Percentiles rank a stretch among this genome's conserved stretches.
phyloP scores from a whole-genome alignment of 2,888 invertebrate genomes.

The Tuberolachnus salignus region DNA sequence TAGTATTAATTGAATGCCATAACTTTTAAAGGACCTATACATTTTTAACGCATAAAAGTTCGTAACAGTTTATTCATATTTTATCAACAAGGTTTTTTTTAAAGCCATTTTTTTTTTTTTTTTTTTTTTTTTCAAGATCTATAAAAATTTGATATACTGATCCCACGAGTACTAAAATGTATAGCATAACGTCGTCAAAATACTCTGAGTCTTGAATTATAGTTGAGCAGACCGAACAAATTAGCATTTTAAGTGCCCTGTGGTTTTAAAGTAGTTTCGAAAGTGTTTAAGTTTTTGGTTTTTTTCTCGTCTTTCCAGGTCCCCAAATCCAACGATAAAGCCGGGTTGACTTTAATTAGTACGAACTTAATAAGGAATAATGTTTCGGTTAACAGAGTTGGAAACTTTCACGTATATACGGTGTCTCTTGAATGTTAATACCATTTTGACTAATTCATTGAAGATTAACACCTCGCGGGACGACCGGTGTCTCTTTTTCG shows the following conservation, averaged over 20 bases:
- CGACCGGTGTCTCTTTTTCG: conserved; percentile 51
- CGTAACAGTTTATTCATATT: conserved; percentile 1
- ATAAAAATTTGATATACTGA: conserved; percentile 11
- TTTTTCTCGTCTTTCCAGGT: conserved; percentile 13
- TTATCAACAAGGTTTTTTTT: not conserved
- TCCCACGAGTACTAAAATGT: not conserved
- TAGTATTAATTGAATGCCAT: too few relatives aligned
- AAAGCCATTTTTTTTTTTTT: not conserved
- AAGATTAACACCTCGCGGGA: conserved; percentile 56
- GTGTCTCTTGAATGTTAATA: conserved; percentile 56
- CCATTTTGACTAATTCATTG: conserved; percentile 56
- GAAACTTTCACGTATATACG: conserved; percentile 41
- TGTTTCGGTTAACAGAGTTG: conserved; percentile 53
- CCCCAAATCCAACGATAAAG: conserved; percentile 45
- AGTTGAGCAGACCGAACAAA: conserved; percentile 26
- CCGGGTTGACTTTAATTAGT: conserved; percentile 55
- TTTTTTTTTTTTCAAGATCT: not conserved
- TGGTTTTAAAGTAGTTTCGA: conserved; percentile 47
- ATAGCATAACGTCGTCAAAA: conserved; percentile 33
- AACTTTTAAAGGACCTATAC: too few relatives aligned
- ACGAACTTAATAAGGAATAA: conserved; percentile 55
- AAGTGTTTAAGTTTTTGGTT: conserved; percentile 52
- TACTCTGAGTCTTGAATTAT: conserved; percentile 22
- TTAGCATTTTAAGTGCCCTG: conserved; percentile 55
- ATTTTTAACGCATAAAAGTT: not conserved